Evolutionary conservation across 2,113 vertebrate species (phyloP), one percentile per base, ranked within the genome.

Genomic region (Phyllostomus hastatus): DNA sequence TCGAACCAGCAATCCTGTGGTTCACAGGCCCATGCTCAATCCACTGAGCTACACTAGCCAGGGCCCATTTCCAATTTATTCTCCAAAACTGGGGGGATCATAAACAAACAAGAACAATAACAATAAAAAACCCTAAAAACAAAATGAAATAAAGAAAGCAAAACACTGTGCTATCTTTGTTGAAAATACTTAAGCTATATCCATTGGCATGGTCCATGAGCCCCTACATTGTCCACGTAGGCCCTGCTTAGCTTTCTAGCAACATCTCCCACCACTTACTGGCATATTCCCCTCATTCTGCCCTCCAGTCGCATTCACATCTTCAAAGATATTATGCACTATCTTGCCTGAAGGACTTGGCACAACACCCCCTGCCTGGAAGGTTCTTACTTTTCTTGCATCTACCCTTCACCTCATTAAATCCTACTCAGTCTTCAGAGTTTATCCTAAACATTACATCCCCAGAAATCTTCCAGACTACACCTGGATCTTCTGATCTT

Each of bases 171-270:
- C 5, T 82, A 19, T 14, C 17, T 64, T 88, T 26, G 10, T 52
- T 85, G 85, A 48, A 69, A 83, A 66, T 4, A 31, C 19, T 28
- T 24, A 7, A 57, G 24, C 28, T 61, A 10, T 17, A 43, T 6
- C n/a, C 20, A 10, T 17, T 15, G 5, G 41, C 57, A 24, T 24
- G 11, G 24, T 66, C 35, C 38, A 46, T 11, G n/a, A 38, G 26
- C 5, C 5, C 43, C 10, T 4, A 1, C 7, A 5, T 11, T 11
- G 6, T 15, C n/a, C 38, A 54, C 8, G 5, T 26, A 9, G 9
- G 15, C 12, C 5, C 1, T 72, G 8, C 3, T 19, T 19, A 78
- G 54, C 69, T 79, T 14, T 61, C 9, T 35, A 90, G 46, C 24
- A 57, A 3, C 10, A 26, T 50, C 33, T 72, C 76, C 28, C 9